Conservation (phyloP, 2,888 invertebrate species). For the Drosophila nigritarsus region DNA sequence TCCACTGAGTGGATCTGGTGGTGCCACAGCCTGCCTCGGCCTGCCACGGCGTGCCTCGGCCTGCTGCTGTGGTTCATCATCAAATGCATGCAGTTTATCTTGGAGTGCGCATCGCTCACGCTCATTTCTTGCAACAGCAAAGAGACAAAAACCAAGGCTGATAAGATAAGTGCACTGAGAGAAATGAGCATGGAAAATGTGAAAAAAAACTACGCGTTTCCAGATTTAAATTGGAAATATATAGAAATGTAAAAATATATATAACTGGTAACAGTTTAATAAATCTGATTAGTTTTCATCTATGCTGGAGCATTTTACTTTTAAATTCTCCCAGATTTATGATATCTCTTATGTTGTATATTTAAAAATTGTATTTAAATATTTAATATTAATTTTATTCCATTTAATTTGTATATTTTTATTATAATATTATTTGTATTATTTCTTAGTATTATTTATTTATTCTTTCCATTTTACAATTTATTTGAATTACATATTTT, state of each 20-base stretch:
- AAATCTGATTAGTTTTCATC: neutral
- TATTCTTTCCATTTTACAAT: neutral
- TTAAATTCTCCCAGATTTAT: too few species aligned
- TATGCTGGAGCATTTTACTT: too few species aligned
- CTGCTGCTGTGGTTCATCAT: slow-evolving; percentile 57
- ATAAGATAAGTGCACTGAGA: slow-evolving; percentile 58
- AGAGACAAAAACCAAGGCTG: slow-evolving; percentile 39
- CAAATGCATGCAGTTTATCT: slow-evolving; percentile 68
- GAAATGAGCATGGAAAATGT: neutral
- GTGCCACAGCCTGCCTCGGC: neutral
- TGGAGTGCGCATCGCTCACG: slow-evolving; percentile 62
- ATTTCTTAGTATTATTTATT: too few species aligned
- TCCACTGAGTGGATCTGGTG: slow-evolving; percentile 27
- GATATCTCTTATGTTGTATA: too few species aligned
- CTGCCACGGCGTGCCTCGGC: neutral
- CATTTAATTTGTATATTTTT: too few species aligned
- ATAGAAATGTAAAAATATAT: neutral
- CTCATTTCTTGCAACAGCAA: slow-evolving; percentile 26
- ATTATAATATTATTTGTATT: too few species aligned
- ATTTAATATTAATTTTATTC: too few species aligned
- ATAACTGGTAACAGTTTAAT: neutral
- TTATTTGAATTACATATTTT: neutral
- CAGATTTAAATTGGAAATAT: neutral
- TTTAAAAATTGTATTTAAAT: too few species aligned
- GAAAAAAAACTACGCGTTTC: too few species aligned